These are phyloP conservation scores for Burhinus bistriatus DNA, from an alignment of 2,113 vertebrate species.

Conservation along the genomic window DNA sequence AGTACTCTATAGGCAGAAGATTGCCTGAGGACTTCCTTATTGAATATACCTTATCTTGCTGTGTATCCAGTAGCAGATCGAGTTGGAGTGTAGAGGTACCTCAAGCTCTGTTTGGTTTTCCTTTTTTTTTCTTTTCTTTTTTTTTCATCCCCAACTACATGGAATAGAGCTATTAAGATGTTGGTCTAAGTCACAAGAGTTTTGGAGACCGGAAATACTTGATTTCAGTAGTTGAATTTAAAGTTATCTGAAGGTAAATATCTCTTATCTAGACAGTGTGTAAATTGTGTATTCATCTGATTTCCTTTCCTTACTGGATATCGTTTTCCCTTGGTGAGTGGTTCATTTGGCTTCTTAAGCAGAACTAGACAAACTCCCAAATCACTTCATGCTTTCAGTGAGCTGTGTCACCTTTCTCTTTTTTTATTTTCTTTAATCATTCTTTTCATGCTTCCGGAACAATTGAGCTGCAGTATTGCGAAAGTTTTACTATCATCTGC, in stretches of 20 bases:
- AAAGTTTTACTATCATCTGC: neutral
- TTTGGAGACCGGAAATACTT: conserved; percentile 56
- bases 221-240: conserved; percentile 47
- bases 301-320: conserved; percentile 28
- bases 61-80: neutral
- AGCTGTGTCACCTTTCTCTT: neutral
- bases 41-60: conserved; percentile 44
- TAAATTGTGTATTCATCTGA: conserved; percentile 36
- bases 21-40: conserved; percentile 48
- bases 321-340: conserved; percentile 4
- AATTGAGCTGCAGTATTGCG: neutral
- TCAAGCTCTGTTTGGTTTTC: conserved; percentile 30
- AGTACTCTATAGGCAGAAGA: conserved; percentile 17
- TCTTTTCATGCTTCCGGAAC: neutral
- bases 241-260: conserved; percentile 62
- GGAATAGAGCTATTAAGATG: conserved; percentile 36
- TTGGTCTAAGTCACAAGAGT: conserved; percentile 44
- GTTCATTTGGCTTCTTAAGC: conserved; percentile 27
- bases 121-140: neutral
- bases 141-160: neutral
- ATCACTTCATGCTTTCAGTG: conserved; percentile 21
- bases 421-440: conserved; percentile 21
- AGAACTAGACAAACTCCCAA: conserved; percentile 49
- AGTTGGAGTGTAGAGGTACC: neutral
- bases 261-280: conserved; percentile 26